Conservation (phyloP, 2,797 vertebrate species). For the Heteromormyrus szaboi region DNA sequence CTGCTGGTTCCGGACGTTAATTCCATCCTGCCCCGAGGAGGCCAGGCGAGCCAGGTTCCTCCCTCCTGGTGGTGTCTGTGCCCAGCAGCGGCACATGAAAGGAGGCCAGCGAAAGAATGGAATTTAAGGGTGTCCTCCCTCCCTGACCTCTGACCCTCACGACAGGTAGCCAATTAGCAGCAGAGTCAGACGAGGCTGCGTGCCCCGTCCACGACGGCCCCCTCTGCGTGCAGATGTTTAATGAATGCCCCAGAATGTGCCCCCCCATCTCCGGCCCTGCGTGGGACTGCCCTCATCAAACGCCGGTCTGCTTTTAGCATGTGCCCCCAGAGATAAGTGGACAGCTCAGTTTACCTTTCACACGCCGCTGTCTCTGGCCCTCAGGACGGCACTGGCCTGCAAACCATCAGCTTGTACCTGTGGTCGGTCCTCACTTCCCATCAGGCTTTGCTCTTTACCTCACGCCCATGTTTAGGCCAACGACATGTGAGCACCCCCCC, state of each 20-base stretch:
- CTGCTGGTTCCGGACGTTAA: background rate
- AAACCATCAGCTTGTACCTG: background rate
- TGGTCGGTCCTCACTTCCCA: background rate
- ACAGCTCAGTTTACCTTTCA: constrained; percentile 21
- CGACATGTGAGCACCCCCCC: background rate
- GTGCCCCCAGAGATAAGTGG: background rate
- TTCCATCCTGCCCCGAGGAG: background rate
- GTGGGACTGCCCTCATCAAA: constrained; percentile 15
- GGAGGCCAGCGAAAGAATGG: background rate
- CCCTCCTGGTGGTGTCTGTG: background rate
- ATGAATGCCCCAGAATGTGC: constrained; percentile 8
- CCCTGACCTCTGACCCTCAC: constrained; percentile 16
- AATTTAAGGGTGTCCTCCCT: background rate
- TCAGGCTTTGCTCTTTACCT: background rate
- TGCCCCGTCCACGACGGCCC: background rate
- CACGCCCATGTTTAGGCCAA: background rate
- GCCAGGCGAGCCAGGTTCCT: background rate
- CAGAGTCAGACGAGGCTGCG: constrained; percentile 14
- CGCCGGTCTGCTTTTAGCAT: constrained; percentile 6
- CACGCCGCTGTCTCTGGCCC: background rate
- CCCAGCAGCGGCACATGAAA: background rate
- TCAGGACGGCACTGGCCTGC: background rate
- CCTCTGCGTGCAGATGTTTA: constrained; percentile 16
- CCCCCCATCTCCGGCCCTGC: constrained; percentile 2
- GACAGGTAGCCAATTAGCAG: constrained; percentile 25